These are phyloP conservation scores for Connochaetes taurinus DNA, from an alignment of 2,113 vertebrate genomes.

Conservation along the genomic window DNA sequence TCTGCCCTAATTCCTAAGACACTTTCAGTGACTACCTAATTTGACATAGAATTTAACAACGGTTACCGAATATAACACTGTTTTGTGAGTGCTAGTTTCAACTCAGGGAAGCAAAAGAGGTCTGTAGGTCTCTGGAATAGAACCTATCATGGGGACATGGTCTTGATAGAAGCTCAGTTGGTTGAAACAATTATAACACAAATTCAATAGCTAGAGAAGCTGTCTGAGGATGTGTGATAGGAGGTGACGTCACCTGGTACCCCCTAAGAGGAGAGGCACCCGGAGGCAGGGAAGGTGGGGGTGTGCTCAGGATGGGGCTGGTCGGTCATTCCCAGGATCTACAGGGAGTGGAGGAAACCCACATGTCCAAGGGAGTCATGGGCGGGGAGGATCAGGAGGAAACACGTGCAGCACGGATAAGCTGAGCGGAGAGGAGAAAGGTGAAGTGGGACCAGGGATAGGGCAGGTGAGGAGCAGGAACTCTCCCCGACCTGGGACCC, in stretches of 20 bases:
- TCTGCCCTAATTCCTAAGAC: not conserved
- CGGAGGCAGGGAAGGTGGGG: not conserved
- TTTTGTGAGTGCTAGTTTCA: not conserved
- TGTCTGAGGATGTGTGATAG: not conserved
- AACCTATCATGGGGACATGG: fast-evolving
- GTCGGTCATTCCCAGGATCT: fast-evolving
- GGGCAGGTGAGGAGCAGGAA: not conserved
- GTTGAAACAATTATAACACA: not conserved
- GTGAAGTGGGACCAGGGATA: not conserved
- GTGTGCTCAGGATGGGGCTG: not conserved
- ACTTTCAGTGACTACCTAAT: not conserved
- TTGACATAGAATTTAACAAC: not conserved
- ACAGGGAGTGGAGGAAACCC: not conserved
- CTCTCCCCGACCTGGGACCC: not conserved
- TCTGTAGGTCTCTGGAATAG: not conserved
- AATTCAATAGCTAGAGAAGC: not conserved
- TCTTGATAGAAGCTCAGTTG: not conserved
- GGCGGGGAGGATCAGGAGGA: not conserved
- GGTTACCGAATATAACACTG: not conserved
- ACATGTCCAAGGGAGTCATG: fast-evolving
- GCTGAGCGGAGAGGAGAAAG: not conserved
- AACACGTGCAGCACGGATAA: not conserved
- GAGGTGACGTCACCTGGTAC: not conserved
- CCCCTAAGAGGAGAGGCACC: too few species aligned
- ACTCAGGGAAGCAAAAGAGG: not conserved